A percentile compares a stretch with the other conserved stretches of the same genome.
phyloP scores from a whole-genome alignment of 2,113 vertebrate species.

The Macaca nemestrina region DNA sequence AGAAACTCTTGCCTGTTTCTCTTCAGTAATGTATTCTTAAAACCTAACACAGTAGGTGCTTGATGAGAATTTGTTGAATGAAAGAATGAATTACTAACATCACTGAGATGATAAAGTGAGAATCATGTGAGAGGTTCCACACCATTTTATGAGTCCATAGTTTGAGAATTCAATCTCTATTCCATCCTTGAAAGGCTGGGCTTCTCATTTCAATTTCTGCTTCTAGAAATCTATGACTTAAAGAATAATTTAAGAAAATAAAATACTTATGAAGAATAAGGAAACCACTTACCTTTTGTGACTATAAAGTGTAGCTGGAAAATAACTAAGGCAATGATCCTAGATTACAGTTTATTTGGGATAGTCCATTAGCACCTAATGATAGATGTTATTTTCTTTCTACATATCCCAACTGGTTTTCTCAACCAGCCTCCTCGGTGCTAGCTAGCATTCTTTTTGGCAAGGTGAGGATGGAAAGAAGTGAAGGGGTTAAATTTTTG shows the following conservation, averaged over 20 bases:
- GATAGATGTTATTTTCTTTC: neutral
- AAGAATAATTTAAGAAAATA: neutral
- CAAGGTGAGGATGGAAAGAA: neutral
- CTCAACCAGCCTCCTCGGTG: neutral
- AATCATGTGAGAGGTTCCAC: neutral
- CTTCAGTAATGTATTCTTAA: neutral
- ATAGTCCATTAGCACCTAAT: neutral
- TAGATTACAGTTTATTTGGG: neutral
- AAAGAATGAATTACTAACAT: neutral
- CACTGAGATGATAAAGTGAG: neutral
- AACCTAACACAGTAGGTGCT: neutral
- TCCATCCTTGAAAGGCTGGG: neutral
- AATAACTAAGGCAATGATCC: neutral
- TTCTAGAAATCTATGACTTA: neutral
- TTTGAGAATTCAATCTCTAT: neutral
- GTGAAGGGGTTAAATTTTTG: constrained; percentile 2
- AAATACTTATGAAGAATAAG: constrained; percentile 9
- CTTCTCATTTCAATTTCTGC: neutral
- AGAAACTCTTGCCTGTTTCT: neutral
- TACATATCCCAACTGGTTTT: neutral
- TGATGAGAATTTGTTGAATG: neutral
- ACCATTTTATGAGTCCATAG: neutral
- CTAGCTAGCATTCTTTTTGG: neutral
- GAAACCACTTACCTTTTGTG: neutral
- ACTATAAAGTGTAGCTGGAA: neutral